Base-by-base conservation (phyloP, 1,140 invertebrate species). In the Caerostris extrusa region DNA sequence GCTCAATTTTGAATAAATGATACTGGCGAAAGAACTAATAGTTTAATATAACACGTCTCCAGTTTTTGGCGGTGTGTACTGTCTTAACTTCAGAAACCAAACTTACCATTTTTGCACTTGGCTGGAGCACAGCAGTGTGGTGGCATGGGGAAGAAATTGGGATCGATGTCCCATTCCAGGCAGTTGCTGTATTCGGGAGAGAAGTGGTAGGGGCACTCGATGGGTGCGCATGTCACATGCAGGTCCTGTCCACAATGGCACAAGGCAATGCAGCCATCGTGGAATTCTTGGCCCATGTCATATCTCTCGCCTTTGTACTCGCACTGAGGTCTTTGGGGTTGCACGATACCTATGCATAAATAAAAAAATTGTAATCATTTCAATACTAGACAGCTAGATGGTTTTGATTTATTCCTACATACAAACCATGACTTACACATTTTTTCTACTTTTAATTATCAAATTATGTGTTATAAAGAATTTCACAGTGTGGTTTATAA, bases 41-140 rank as follows among this genome's bases (percentile, higher is more conserved):
- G 0, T 34, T 34, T 34, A 34, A 34, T 34, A 2, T 2, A 34
- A 34, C 2, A 34, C 34, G 2, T 1, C 34, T 34, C 34, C 34
- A 34, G 34, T 34, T 34, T 34, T 34, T 34, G 34, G 34, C 34
- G 2, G 34, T 34, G 34, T 34, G 34, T 34, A 34, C 34, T 34
- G 34, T 34, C 34, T 34, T 34, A 34, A 34, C 34, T 34, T 34
- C 34, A 34, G 34, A 34, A 34, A n/a, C n/a, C 10, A 3, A 19
- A 85, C 81, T 87, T 94, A 95, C 95, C 95, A 91, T 95, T 95
- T 94, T 95, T 95, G 91, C 96, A 96, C 94, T 94, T 95, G 17
- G 95, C 93, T 95, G 98, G 96, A 0, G 98, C 98, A 96, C 98
- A 98, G 95, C 98, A 98, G 94, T 97, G 97, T 0, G 98, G 98